Evolutionary conservation across 2,113 vertebrate species (phyloP).

Genomic region (Hystrix brachyura): DNA sequence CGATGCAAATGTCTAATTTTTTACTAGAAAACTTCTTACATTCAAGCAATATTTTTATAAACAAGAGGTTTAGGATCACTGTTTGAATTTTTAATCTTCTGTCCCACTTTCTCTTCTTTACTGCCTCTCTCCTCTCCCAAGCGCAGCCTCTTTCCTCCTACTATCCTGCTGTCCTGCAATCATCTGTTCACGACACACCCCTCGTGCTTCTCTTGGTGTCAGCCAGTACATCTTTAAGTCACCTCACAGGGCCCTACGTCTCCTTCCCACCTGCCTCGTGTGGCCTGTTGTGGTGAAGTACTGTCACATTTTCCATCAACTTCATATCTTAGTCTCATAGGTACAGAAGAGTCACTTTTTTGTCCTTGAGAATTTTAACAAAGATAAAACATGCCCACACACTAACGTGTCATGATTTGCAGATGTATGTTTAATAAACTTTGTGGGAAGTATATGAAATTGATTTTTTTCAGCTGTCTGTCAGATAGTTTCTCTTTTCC

Average conservation of each 20-base stretch:
- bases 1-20: neutral
- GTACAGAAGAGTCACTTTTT: neutral
- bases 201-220: neutral
- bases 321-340: neutral
- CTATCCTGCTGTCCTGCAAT: neutral
- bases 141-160: neutral
- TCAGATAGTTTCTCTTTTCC: neutral
- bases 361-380: neutral
- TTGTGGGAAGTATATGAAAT: neutral
- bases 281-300: neutral
- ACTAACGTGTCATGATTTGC: neutral
- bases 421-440: neutral
- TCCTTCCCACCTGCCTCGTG: neutral
- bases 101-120: neutral
- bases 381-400: neutral
- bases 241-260: neutral
- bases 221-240: neutral
- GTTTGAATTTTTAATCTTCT: neutral
- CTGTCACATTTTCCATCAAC: neutral
- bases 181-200: neutral
- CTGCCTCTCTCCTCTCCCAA: neutral
- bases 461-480: neutral
- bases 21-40: slow-evolving; percentile 15
- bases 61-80: neutral
- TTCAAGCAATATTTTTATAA: neutral